Percentiles rank a stretch among this genome's conserved stretches.
Evolutionary conservation across 1,140 invertebrate species (phyloP).

Genomic region (Brachionus calyciflorus): DNA sequence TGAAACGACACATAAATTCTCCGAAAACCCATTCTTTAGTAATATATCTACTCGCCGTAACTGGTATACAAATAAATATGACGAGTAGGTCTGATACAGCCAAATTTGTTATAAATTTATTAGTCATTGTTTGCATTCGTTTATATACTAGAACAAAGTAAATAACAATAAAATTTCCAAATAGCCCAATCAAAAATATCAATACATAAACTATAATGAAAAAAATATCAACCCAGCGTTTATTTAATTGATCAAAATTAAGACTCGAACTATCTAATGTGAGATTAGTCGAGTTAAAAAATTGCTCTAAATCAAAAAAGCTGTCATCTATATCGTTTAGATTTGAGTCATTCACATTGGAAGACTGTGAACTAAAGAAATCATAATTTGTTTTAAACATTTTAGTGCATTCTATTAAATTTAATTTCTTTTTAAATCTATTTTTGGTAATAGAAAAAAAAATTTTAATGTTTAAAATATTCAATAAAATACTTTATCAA

Average conservation of each 20-base stretch:
- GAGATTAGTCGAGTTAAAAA: constrained; percentile 5
- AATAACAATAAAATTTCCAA: constrained; percentile 41
- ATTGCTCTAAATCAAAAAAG: not conserved
- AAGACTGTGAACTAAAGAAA: too few species aligned
- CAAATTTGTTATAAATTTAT: constrained; percentile 43
- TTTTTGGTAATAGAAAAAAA: too few species aligned
- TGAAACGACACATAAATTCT: constrained; percentile 46
- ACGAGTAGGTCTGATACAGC: constrained; percentile 44
- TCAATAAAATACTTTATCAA: too few species aligned
- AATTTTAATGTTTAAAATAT: too few species aligned
- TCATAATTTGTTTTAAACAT: too few species aligned
- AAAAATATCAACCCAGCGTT: not conserved
- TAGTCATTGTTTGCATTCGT: constrained; percentile 40
- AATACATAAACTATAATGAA: constrained; percentile 12
- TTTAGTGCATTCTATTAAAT: too few species aligned
- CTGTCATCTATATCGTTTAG: not conserved
- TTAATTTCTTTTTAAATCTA: too few species aligned
- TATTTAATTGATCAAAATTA: not conserved
- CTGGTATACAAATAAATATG: constrained; percentile 40
- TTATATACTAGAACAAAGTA: constrained; percentile 26
- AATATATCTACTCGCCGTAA: constrained; percentile 9
- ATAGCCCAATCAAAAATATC: constrained; percentile 23
- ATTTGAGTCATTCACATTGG: too few species aligned
- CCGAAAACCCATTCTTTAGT: constrained; percentile 43
- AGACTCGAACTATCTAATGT: not conserved